phyloP scores from a whole-genome alignment of 2,797 vertebrate genomes.

The Chlorospingus flavigularis region DNA sequence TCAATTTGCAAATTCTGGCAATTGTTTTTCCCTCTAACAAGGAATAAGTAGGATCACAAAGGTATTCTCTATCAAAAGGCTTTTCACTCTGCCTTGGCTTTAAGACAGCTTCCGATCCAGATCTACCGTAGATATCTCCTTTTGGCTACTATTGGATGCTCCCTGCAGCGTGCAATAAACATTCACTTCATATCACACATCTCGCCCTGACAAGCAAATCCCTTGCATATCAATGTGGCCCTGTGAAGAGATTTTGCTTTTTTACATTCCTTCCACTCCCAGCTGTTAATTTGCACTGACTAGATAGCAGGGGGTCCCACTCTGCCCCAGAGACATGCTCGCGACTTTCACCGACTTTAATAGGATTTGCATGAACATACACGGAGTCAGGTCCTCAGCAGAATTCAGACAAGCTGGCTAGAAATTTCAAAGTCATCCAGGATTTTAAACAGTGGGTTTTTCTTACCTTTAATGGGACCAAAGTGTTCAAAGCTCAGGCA shows the following conservation, averaged over 20 bases:
- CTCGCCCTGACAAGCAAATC: conserved; percentile 58
- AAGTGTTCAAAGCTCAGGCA: neutral
- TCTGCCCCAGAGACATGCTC: conserved; percentile 43
- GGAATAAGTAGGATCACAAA: neutral
- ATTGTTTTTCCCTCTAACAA: neutral
- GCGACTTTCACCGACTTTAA: conserved; percentile 18
- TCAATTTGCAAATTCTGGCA: neutral
- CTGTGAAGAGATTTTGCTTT: conserved; percentile 58
- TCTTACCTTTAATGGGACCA: neutral
- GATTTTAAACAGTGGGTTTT: neutral
- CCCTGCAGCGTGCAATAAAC: conserved; percentile 59
- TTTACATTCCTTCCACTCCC: conserved; percentile 61
- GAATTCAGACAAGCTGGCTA: conserved; percentile 1
- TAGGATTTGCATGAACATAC: conserved; percentile 3
- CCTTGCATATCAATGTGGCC: conserved; percentile 60
- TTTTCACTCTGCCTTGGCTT: conserved; percentile 25
- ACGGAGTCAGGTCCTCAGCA: neutral
- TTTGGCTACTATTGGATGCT: conserved; percentile 50
- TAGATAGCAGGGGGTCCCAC: conserved; percentile 57
- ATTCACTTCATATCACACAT: conserved; percentile 64
- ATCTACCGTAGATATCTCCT: conserved; percentile 43
- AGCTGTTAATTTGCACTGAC: conserved; percentile 62
- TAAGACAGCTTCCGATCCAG: conserved; percentile 35
- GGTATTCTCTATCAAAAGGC: conserved; percentile 15
- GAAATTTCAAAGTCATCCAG: conserved; percentile 7